Evolutionary conservation across 2,888 invertebrate species (phyloP).

Genomic region (Ommatoiulus sabulosus): DNA sequence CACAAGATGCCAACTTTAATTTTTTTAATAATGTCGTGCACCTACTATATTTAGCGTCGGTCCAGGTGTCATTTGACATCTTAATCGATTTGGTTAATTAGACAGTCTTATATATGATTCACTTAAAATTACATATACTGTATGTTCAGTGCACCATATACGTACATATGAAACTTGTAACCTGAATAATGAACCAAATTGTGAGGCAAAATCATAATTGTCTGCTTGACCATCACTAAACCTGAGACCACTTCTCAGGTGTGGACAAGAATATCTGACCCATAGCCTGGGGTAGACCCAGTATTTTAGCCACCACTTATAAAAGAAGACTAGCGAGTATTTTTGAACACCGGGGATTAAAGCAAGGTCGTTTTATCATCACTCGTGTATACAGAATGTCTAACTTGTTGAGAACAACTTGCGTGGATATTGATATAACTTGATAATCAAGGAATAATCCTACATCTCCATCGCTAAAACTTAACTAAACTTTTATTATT

Average conservation of each 20-base stretch:
- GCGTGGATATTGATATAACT: neutral
- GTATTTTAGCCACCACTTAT: slow-evolving; percentile 22
- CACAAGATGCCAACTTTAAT: too few relatives aligned
- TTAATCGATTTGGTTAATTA: too few relatives aligned
- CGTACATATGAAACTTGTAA: too few relatives aligned
- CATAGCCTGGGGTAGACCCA: slow-evolving; percentile 1
- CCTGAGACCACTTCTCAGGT: too few relatives aligned
- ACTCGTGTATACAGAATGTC: too few relatives aligned
- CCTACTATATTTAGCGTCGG: too few relatives aligned
- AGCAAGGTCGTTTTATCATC: neutral
- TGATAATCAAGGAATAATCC: neutral
- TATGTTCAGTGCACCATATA: too few relatives aligned
- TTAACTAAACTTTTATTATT: neutral
- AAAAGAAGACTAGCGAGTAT: neutral
- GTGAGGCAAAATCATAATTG: neutral
- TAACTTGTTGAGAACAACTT: too few relatives aligned
- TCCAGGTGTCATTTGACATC: too few relatives aligned
- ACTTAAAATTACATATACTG: too few relatives aligned
- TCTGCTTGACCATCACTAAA: neutral
- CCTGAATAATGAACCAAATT: neutral
- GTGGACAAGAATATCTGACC: neutral
- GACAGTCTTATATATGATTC: too few relatives aligned
- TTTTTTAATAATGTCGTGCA: too few relatives aligned
- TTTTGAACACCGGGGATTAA: neutral
- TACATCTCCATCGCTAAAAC: neutral